Conservation (phyloP, 2,888 invertebrate genomes). For the Fabriciana adippe region DNA sequence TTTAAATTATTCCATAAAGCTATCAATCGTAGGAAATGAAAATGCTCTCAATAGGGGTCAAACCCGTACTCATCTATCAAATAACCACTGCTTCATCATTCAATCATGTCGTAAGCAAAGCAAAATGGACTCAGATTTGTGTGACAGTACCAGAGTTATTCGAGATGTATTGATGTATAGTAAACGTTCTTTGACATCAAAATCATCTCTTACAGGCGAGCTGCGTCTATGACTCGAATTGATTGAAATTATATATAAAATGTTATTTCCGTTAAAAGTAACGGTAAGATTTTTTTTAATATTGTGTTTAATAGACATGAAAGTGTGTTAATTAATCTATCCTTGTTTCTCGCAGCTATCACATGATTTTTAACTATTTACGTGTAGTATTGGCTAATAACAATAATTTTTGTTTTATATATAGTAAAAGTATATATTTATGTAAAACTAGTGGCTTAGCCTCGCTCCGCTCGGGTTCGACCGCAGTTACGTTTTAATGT, state of each 20-base stretch:
- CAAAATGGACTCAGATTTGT: constrained; percentile 11
- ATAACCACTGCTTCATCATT: constrained; percentile 1
- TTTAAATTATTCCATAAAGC: no score
- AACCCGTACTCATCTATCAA: constrained; percentile 13
- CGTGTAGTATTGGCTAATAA: no score
- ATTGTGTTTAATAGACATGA: no score
- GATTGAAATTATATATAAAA: neutral
- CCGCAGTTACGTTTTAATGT: no score
- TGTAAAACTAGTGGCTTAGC: no score
- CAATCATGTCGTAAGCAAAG: neutral
- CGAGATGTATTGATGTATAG: neutral
- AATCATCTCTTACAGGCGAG: neutral
- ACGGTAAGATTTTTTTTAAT: neutral
- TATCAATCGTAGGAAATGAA: constrained; percentile 14
- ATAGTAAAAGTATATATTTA: no score
- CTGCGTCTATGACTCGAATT: neutral
- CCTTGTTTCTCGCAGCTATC: no score
- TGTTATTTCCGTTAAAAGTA: constrained; percentile 9
- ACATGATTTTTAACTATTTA: no score
- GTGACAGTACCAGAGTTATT: constrained; percentile 10
- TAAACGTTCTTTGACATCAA: constrained; percentile 5
- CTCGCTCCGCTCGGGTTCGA: no score
- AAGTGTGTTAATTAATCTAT: no score
- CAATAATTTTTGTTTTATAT: no score
- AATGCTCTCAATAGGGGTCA: constrained; percentile 10